A percentile compares a stretch with the other conserved stretches of the same genome.
These are phyloP conservation scores for Choristoneura fumiferana DNA, from an alignment of 1,140 invertebrate genomes.

Conservation along the genomic window DNA sequence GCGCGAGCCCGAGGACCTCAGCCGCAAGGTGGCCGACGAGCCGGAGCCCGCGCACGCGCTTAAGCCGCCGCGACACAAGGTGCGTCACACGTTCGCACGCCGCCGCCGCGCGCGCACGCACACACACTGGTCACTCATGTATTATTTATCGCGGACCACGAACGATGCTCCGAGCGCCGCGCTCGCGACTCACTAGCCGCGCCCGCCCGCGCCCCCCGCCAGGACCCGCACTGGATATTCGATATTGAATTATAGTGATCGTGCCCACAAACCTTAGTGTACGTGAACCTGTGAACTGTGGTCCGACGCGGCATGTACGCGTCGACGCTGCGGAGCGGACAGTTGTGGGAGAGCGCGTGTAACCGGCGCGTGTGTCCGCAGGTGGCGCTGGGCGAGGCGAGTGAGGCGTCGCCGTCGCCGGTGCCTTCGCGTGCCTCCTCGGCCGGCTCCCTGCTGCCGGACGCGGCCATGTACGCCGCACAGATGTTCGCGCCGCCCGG, in stretches of 20 bases:
- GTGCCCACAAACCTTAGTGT: slow-evolving; percentile 60
- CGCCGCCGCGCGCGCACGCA: slow-evolving; percentile 76
- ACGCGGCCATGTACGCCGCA: slow-evolving; percentile 74
- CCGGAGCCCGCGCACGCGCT: slow-evolving; percentile 68
- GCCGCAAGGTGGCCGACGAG: slow-evolving; percentile 77
- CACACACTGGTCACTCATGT: slow-evolving; percentile 74
- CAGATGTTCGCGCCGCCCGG: slow-evolving; percentile 76
- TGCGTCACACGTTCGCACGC: slow-evolving; percentile 75
- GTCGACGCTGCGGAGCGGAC: slow-evolving; percentile 70
- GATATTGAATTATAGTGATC: slow-evolving; percentile 48
- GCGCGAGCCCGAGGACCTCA: slow-evolving; percentile 78
- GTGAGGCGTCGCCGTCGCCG: slow-evolving; percentile 71
- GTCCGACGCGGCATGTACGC: slow-evolving; percentile 72
- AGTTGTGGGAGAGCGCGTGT: slow-evolving; percentile 76
- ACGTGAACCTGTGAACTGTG: slow-evolving; percentile 73
- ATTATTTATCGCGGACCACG: slow-evolving; percentile 62
- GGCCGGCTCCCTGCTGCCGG: slow-evolving; percentile 73
- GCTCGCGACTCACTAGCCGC: slow-evolving; percentile 69
- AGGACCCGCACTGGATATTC: slow-evolving; percentile 46
- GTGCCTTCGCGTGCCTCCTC: slow-evolving; percentile 70
- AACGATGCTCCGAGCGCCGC: slow-evolving; percentile 68
- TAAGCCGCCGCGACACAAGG: slow-evolving; percentile 74
- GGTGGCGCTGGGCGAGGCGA: slow-evolving; percentile 71
- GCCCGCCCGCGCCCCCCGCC: slow-evolving; percentile 71
- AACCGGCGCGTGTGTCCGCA: slow-evolving; percentile 77